phyloP scores from a whole-genome alignment of 2,888 invertebrate genomes.

The Athalia cordata region DNA sequence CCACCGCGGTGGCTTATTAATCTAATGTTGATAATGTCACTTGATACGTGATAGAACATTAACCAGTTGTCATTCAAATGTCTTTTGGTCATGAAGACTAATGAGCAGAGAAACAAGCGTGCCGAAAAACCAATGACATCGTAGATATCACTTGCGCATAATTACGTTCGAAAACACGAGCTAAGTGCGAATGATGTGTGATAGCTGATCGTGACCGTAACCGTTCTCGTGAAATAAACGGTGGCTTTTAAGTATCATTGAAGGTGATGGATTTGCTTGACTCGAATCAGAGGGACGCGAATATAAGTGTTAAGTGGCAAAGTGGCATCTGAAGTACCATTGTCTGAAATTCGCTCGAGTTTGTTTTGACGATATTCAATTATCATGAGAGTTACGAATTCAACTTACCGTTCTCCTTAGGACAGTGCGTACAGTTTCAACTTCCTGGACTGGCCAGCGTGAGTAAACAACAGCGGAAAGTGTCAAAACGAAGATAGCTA shows the following conservation, averaged over 20 bases:
- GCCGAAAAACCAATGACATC: too few relatives aligned
- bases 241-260: background rate
- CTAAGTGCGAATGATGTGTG: background rate
- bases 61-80: too few relatives aligned
- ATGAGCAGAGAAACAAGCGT: too few relatives aligned
- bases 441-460: conserved; percentile 68
- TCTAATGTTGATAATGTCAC: background rate
- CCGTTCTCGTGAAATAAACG: background rate
- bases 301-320: background rate
- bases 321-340: background rate
- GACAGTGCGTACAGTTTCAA: conserved; percentile 67
- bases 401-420: conserved; percentile 66
- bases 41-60: too few relatives aligned
- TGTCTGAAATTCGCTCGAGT: background rate
- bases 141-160: background rate
- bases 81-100: too few relatives aligned
- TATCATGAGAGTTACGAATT: background rate
- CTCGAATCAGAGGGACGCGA: background rate
- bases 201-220: too few relatives aligned
- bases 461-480: conserved; percentile 63
- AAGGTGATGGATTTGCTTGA: background rate
- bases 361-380: background rate
- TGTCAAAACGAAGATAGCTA: conserved; percentile 61
- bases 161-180: background rate
- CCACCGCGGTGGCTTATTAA: background rate